phyloP scores from a whole-genome alignment of 2,888 invertebrate species.

The Stenodema calcarata region DNA sequence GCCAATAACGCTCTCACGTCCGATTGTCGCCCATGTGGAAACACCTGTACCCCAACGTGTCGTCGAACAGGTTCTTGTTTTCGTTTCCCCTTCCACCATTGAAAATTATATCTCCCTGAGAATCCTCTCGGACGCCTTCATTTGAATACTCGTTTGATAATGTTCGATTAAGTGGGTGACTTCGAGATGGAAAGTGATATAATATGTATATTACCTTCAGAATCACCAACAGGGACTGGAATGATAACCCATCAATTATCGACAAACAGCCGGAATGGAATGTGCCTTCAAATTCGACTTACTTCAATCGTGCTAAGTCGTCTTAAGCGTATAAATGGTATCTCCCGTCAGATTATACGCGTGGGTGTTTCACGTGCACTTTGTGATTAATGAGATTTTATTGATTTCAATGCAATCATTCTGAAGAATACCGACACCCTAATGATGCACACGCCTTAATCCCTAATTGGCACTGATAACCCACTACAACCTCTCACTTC shows the following conservation, averaged over 20 bases:
- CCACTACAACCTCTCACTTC: too few relatives aligned
- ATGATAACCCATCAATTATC: background rate
- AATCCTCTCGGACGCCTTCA: background rate
- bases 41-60: conserved; percentile 23
- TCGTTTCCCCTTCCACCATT: background rate
- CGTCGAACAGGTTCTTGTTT: background rate
- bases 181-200: background rate
- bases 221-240: background rate
- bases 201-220: background rate
- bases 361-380: too few relatives aligned
- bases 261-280: too few relatives aligned
- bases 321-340: too few relatives aligned
- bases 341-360: too few relatives aligned
- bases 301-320: too few relatives aligned
- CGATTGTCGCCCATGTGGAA: background rate
- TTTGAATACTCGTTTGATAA: background rate
- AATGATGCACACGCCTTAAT: too few relatives aligned
- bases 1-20: conserved; percentile 7
- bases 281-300: too few relatives aligned
- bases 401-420: too few relatives aligned
- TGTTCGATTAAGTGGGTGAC: background rate
- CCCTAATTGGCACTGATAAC: too few relatives aligned
- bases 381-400: too few relatives aligned
- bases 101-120: background rate
- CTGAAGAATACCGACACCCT: too few relatives aligned